These are phyloP conservation scores for Semibalanus balanoides DNA, from an alignment of 1,140 invertebrate species.

Conservation along the genomic window DNA sequence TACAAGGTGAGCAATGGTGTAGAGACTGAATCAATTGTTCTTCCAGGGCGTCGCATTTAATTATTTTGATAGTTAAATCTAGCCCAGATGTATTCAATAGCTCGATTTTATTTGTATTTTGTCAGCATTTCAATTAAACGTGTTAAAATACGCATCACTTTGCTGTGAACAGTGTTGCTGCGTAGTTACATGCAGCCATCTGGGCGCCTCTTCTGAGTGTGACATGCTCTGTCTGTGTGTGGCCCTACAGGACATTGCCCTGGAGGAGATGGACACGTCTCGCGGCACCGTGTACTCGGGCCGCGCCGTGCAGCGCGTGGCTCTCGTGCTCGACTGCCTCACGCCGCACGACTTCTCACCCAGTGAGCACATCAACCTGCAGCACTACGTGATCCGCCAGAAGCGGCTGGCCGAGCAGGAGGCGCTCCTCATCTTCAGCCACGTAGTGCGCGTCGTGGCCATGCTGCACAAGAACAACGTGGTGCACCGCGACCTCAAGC, in stretches of 20 bases:
- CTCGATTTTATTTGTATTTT: too few relatives aligned
- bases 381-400: conserved; percentile 67
- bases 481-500: conserved; percentile 64
- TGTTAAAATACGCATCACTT: too few relatives aligned
- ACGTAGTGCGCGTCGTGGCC: conserved; percentile 57
- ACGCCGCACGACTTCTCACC: conserved; percentile 56
- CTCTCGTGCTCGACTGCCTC: conserved; percentile 61
- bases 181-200: background rate
- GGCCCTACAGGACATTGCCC: conserved; percentile 50
- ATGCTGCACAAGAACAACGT: conserved; percentile 65
- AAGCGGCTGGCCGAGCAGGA: conserved; percentile 62
- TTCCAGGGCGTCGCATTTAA: too few relatives aligned
- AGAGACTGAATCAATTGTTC: too few relatives aligned
- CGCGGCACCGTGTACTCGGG: conserved; percentile 45
- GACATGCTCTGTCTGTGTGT: conserved; percentile 12
- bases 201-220: background rate
- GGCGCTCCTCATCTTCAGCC: conserved; percentile 57
- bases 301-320: conserved; percentile 44
- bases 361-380: conserved; percentile 54
- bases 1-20: conserved; percentile 46
- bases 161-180: too few relatives aligned
- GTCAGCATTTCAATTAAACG: too few relatives aligned
- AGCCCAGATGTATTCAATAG: too few relatives aligned
- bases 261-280: conserved; percentile 43
- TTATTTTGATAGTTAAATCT: too few relatives aligned